Evolutionary conservation across 92 coral and sea anemone genomes (phyloP).

Genomic region (Umimayanthus chanpuru): DNA sequence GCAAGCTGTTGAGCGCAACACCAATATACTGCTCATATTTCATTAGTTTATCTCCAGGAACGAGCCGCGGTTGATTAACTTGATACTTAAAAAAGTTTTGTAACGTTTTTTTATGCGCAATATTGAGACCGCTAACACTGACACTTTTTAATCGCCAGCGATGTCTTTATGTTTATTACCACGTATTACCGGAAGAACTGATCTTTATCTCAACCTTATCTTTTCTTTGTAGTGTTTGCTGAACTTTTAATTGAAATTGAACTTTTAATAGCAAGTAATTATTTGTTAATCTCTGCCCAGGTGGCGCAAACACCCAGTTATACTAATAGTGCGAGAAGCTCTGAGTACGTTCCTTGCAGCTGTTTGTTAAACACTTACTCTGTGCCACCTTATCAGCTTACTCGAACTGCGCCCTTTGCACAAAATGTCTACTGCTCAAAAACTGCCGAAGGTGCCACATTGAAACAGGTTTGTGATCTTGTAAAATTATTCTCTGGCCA

Average conservation of each 20-base stretch:
- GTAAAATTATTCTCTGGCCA: not conserved
- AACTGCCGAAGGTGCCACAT: not conserved
- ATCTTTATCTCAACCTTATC: constrained; percentile 21
- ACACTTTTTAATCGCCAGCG: not conserved
- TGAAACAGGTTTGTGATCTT: constrained; percentile 12
- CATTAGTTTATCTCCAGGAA: not conserved
- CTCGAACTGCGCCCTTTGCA: not conserved
- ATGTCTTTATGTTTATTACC: not conserved
- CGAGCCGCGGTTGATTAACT: not conserved
- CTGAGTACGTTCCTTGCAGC: not conserved
- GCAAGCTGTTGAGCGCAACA: constrained; percentile 1
- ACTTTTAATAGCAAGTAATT: constrained; percentile 16
- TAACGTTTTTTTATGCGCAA: not conserved
- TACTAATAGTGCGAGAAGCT: not conserved
- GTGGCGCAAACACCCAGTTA: not conserved
- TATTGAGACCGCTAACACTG: not conserved
- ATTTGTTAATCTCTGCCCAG: not conserved
- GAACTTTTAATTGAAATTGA: constrained; percentile 30
- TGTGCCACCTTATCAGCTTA: not conserved
- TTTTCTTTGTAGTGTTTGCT: constrained; percentile 30
- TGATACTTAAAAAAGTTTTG: not conserved
- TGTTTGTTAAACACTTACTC: not conserved
- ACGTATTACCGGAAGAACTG: constrained; percentile 1
- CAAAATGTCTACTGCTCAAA: not conserved
- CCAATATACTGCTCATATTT: not conserved